A percentile compares a stretch with the other conserved stretches of the same genome.
phyloP scores from a whole-genome alignment of 2,113 vertebrate species.

The Rhizomys pruinosus region DNA sequence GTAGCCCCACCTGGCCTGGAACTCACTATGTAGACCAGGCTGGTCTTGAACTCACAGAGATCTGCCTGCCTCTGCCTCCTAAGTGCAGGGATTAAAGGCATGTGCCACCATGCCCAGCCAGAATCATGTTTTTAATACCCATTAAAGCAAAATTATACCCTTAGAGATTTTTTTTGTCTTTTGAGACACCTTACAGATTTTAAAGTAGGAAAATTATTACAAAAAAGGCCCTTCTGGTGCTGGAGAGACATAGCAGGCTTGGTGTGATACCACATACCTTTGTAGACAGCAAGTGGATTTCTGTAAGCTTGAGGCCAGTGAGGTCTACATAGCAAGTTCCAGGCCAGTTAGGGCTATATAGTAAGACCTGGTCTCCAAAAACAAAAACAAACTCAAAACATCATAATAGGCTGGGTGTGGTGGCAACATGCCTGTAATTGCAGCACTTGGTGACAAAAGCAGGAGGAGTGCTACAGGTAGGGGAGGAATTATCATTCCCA shows the following conservation, averaged over 20 bases:
- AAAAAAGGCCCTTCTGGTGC: slow-evolving; percentile 23
- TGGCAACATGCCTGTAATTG: neutral
- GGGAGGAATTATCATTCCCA: neutral
- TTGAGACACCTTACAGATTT: neutral
- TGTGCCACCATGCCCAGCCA: no score
- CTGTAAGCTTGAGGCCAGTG: neutral
- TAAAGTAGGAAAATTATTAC: slow-evolving; percentile 47
- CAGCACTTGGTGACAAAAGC: neutral
- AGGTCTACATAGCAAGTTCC: neutral
- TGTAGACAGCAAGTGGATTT: neutral
- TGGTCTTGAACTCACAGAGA: no score
- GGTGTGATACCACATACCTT: neutral
- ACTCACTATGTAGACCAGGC: no score
- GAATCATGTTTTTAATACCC: slow-evolving; percentile 14
- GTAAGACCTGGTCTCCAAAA: neutral
- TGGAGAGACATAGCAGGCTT: no score
- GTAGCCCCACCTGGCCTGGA: no score
- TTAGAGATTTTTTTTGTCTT: no score
- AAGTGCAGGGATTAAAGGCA: no score
- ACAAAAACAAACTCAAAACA: neutral
- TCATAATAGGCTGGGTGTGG: no score
- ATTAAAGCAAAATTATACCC: slow-evolving; percentile 32
- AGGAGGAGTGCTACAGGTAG: neutral
- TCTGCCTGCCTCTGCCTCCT: no score
- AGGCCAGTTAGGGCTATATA: neutral